Evolutionary conservation across 2,888 invertebrate genomes (phyloP).

Genomic region (Flexamia atlantica): DNA sequence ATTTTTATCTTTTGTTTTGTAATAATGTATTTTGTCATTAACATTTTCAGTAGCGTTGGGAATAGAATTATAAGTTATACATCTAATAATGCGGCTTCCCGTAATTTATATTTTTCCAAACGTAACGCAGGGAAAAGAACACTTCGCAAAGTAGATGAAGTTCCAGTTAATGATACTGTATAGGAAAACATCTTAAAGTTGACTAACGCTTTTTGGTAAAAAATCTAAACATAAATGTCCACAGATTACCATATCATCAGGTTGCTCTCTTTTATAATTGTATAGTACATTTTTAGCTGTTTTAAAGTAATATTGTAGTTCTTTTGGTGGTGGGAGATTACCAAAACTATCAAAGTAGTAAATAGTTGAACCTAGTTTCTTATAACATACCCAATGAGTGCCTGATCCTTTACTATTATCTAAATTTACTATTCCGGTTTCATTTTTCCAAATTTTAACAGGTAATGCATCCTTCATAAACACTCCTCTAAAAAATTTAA

Average conservation of each 20-base stretch:
- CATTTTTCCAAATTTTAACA: not conserved
- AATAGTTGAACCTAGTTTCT: conserved; percentile 7
- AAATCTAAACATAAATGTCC: conserved; percentile 47
- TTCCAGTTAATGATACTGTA: conserved; percentile 16
- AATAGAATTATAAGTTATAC: conserved; percentile 50
- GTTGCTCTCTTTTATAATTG: conserved; percentile 2
- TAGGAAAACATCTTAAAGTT: conserved; percentile 43
- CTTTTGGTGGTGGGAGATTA: conserved; percentile 15
- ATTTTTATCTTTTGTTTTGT: not conserved
- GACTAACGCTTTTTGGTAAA: conserved; percentile 13
- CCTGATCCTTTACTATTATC: not conserved
- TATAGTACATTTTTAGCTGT: not conserved
- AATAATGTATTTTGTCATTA: conserved; percentile 13
- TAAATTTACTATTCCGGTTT: conserved; percentile 40
- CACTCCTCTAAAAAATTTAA: not conserved
- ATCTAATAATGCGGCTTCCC: conserved; percentile 29
- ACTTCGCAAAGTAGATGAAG: not conserved
- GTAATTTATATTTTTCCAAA: not conserved
- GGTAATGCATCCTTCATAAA: conserved; percentile 35
- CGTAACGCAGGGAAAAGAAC: conserved; percentile 13
- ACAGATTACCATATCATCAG: too few relatives aligned
- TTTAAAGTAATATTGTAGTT: not conserved
- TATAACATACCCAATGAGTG: conserved; percentile 44
- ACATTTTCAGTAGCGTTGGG: conserved; percentile 20
- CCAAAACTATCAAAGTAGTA: conserved; percentile 44